Evolutionary conservation across 2,888 invertebrate species (phyloP), one percentile per base, ranked within the genome.

Genomic region (Acrobeloides nanus): DNA sequence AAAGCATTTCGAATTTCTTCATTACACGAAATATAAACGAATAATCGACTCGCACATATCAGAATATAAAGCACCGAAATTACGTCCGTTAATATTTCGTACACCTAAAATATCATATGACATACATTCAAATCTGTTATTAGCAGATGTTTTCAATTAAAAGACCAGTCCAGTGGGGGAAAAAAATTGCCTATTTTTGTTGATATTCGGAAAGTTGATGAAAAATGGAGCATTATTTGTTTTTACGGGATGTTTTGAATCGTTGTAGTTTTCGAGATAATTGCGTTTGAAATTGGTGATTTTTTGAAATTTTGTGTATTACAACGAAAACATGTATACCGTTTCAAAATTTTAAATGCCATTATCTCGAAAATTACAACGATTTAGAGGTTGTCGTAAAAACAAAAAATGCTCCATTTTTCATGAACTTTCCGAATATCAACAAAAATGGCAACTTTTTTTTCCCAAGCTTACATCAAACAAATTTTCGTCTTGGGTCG

Each of bases 51-150:
- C 17, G 70, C 70, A 33, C 68, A 68, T 6, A 61, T 63, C 18
- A 66, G 48, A n/a, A 70, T 58, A 53, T 68, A 71, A 27, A 71
- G 43, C 7, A 70, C 64, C 2, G 66, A 67, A 17, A 64, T 59
- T 20, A 67, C 53, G 38, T 70, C 69, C 4, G 69, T 66, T 26
- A 62, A 53, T 5, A 55, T 57, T 53, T 69, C 69, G 43, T 69
- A 69, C 25, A 66, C 50, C 69, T 69, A 23, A 10, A 49, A 25
- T 27, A 18, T n/a, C n/a, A 29, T 10, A 2, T 17, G 10, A 21
- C 15, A 31, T 31, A 31, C 32, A 23, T 6, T 25, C 18, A 39
- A 32, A 12, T 39, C 2, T 17, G 3, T 31, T 31, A 31, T 1
- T 17, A 17, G 10, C 10, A 29, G n/a, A 29, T 29, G n/a, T 29